phyloP scores from a whole-genome alignment of 1,140 invertebrate species.

The Melipona quadrifasciata region DNA sequence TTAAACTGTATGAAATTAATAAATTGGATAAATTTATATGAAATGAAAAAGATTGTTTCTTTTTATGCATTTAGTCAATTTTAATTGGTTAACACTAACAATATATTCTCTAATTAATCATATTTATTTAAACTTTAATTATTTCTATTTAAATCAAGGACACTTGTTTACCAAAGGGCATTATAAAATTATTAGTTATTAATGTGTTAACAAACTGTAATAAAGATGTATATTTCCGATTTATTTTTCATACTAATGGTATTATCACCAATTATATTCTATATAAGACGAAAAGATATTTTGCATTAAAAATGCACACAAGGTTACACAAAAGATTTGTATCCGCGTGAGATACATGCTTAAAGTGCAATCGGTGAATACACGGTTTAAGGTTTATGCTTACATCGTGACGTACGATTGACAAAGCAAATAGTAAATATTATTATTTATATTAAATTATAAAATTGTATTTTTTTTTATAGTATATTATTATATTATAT shows the following conservation, averaged over 20 bases:
- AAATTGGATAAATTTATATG: constrained; percentile 30
- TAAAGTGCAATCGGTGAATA: not conserved
- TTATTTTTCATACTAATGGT: not conserved
- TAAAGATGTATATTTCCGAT: not conserved
- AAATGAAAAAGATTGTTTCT: not conserved
- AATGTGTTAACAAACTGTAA: not conserved
- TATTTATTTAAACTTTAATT: not conserved
- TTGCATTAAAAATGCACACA: too few relatives aligned
- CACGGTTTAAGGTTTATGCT: not conserved
- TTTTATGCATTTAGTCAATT: not conserved
- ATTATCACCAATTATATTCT: not conserved
- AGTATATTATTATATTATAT: too few relatives aligned
- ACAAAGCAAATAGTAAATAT: too few relatives aligned
- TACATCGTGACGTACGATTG: too few relatives aligned
- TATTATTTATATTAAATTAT: not conserved
- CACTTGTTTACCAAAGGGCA: not conserved
- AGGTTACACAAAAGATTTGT: too few relatives aligned
- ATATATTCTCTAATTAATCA: not conserved
- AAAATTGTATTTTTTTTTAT: not conserved
- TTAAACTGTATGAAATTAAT: constrained; percentile 18
- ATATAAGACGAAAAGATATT: not conserved
- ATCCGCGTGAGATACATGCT: too few relatives aligned
- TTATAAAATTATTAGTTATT: not conserved
- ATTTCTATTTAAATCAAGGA: not conserved
- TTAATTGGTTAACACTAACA: not conserved